Evolutionary conservation across 2,888 invertebrate genomes (phyloP).

Genomic region (Patella caerulea): DNA sequence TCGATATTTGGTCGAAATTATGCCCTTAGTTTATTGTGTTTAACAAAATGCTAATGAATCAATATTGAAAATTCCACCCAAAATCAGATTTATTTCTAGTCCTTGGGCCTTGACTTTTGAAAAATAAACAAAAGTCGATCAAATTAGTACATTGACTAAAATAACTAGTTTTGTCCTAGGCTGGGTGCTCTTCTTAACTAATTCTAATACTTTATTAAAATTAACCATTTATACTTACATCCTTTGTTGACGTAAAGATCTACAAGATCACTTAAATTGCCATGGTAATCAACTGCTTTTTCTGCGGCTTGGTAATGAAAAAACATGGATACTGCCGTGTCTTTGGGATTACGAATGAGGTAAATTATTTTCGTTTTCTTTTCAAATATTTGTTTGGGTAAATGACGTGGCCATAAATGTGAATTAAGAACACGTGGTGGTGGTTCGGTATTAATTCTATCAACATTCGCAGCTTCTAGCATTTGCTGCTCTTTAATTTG

Average conservation of each 20-base stretch:
- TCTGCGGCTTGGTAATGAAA: constrained; percentile 24
- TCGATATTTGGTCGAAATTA: too few species aligned
- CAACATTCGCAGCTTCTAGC: constrained; percentile 25
- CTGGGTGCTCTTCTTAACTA: too few species aligned
- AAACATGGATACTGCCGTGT: constrained; percentile 37
- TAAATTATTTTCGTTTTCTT: constrained; percentile 35
- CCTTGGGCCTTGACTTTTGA: too few species aligned
- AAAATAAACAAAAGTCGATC: too few species aligned
- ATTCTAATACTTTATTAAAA: too few species aligned
- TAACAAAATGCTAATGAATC: too few species aligned
- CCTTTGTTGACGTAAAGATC: constrained; percentile 35
- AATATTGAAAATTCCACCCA: too few species aligned
- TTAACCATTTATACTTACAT: constrained; percentile 29
- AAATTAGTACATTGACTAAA: too few species aligned
- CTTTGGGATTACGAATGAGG: constrained; percentile 36
- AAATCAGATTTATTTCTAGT: too few species aligned
- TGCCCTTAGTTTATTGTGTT: too few species aligned
- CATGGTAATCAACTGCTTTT: constrained; percentile 29
- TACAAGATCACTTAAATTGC: constrained; percentile 38
- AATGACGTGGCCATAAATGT: constrained; percentile 22
- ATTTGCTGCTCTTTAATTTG: constrained; percentile 20
- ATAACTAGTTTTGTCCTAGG: too few species aligned
- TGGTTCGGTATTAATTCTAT: constrained; percentile 13
- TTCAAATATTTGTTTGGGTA: constrained; percentile 33
- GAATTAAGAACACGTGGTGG: constrained; percentile 36